These are phyloP conservation scores for Anastrepha ludens DNA, from an alignment of 1,140 invertebrate species.

Conservation along the genomic window DNA sequence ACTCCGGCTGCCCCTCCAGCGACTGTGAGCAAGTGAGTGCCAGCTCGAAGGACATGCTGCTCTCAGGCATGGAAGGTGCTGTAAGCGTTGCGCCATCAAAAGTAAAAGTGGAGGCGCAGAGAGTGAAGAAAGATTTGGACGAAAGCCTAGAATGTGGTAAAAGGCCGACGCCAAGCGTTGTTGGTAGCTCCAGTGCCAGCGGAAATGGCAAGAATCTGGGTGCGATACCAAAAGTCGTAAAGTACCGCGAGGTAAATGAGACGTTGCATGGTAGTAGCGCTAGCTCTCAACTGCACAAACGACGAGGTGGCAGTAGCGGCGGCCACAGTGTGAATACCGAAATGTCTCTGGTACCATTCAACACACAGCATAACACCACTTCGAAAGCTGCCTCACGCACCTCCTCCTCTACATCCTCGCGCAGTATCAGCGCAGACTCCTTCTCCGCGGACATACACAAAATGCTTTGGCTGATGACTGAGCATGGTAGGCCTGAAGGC, in stretches of 20 bases:
- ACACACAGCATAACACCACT: constrained; percentile 17
- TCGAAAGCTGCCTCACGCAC: constrained; percentile 62
- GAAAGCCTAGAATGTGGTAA: constrained; percentile 36
- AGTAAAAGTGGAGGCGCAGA: constrained; percentile 10
- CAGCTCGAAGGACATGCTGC: constrained; percentile 79
- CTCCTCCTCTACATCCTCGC: constrained; percentile 69
- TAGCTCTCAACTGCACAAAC: constrained; percentile 58
- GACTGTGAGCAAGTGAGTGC: constrained; percentile 78
- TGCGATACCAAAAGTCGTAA: constrained; percentile 81
- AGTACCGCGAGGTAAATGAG: constrained; percentile 70
- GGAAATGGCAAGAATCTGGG: constrained; percentile 79
- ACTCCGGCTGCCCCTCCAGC: constrained; percentile 71
- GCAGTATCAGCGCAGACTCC: constrained; percentile 70
- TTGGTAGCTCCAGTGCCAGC: constrained; percentile 61
- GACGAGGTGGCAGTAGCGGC: constrained; percentile 55
- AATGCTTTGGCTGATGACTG: constrained; percentile 72
- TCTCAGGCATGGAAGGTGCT: constrained; percentile 72
- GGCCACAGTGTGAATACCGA: background rate
- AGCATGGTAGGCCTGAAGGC: constrained; percentile 62
- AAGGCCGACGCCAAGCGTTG: background rate
- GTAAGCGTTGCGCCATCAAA: background rate
- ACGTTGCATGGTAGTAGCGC: background rate
- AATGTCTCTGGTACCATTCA: constrained; percentile 23
- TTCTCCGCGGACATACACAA: constrained; percentile 71
- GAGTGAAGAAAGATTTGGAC: constrained; percentile 60